Evolutionary conservation across 2,888 invertebrate species (phyloP).

Genomic region (Furcula furcula): DNA sequence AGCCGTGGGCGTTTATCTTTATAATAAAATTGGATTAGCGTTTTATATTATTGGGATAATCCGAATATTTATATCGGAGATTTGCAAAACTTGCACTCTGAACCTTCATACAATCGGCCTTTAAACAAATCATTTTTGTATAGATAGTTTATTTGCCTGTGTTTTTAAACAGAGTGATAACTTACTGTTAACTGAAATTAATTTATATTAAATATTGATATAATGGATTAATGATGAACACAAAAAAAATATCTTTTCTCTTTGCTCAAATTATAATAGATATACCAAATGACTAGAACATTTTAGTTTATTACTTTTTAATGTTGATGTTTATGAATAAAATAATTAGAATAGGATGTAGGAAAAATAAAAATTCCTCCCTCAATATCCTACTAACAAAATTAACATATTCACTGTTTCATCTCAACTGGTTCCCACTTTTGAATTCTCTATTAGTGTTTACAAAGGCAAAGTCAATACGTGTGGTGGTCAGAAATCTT

Average conservation of each 20-base stretch:
- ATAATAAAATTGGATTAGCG: conserved; percentile 67
- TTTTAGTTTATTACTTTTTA: no score
- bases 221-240: background rate
- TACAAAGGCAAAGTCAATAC: conserved; percentile 77
- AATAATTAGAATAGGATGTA: conserved; percentile 23
- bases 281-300: no score
- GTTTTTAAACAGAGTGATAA: no score
- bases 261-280: no score
- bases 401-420: conserved; percentile 79
- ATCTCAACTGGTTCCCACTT: conserved; percentile 76
- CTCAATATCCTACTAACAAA: conserved; percentile 48
- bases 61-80: conserved; percentile 56
- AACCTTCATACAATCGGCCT: conserved; percentile 11
- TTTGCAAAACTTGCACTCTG: conserved; percentile 45
- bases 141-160: no score
- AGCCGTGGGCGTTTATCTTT: conserved; percentile 53
- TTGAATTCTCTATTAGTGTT: conserved; percentile 79
- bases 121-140: no score
- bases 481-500: conserved; percentile 60
- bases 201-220: no score
- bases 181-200: no score
- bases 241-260: no score
- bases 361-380: conserved; percentile 33
- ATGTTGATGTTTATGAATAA: no score
- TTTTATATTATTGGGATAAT: conserved; percentile 55